Conservation (phyloP, 2,797 vertebrate species). For the Otolemur crassicaudatus region DNA sequence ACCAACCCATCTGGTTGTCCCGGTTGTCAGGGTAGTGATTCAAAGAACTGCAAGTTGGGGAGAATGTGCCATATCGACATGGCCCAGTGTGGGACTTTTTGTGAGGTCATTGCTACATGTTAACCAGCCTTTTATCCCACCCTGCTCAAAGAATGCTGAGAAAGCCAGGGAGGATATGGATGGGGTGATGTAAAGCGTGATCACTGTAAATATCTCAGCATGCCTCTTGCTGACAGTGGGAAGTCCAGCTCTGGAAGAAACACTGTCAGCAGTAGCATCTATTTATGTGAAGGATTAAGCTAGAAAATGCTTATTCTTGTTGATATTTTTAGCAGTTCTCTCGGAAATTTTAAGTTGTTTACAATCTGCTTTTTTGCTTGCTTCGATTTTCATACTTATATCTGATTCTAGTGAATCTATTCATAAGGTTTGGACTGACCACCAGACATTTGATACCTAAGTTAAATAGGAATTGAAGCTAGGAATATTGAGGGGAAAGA, state of each 20-base stretch:
- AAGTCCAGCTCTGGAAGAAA: slow-evolving; percentile 80
- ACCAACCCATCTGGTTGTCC: background rate
- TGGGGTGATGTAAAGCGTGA: slow-evolving; percentile 60
- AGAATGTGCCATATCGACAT: background rate
- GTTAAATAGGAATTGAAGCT: background rate
- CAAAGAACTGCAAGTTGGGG: background rate
- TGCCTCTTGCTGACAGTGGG: slow-evolving; percentile 80
- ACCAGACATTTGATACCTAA: background rate
- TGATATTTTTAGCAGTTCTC: slow-evolving; percentile 81
- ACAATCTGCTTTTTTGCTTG: slow-evolving; percentile 55
- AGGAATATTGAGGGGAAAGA: background rate
- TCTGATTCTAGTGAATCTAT: slow-evolving; percentile 24
- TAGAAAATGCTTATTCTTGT: slow-evolving; percentile 82
- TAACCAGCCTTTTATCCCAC: slow-evolving; percentile 26
- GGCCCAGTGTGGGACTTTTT: slow-evolving; percentile 1
- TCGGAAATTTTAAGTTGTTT: slow-evolving; percentile 75
- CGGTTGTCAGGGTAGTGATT: background rate
- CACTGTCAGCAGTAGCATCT: slow-evolving; percentile 79
- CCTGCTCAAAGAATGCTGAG: slow-evolving; percentile 61
- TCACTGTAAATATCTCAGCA: slow-evolving; percentile 79
- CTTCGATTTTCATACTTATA: slow-evolving; percentile 31
- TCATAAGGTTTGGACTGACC: background rate
- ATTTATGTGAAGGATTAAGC: slow-evolving; percentile 80
- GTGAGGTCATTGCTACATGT: slow-evolving; percentile 47
- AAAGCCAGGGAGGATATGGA: slow-evolving; percentile 46